These are phyloP conservation scores for Enteromius unitaeniatus DNA, from an alignment of 2,797 vertebrate species.

Conservation along the genomic window DNA sequence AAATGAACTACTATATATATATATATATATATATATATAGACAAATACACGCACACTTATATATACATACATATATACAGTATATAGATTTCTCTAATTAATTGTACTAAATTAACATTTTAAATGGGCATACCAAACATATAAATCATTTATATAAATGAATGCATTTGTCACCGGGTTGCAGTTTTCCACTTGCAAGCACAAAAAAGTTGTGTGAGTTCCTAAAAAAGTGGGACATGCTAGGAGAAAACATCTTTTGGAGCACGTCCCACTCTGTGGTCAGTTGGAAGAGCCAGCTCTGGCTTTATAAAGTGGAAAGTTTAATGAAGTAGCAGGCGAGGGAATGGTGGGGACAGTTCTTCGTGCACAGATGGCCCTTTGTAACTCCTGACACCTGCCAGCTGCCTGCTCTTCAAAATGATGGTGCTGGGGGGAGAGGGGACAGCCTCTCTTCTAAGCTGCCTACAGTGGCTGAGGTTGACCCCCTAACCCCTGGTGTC, in stretches of 20 bases:
- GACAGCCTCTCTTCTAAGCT: constrained; percentile 83
- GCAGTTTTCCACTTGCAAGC: neutral
- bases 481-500: constrained; percentile 83
- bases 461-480: constrained; percentile 78
- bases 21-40: too few relatives aligned
- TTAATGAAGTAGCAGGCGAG: constrained; percentile 85
- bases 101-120: neutral
- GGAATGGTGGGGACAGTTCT: constrained; percentile 83
- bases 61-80: too few relatives aligned
- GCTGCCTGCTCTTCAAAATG: constrained; percentile 84
- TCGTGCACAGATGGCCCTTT: constrained; percentile 97
- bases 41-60: too few relatives aligned
- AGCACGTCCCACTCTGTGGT: constrained; percentile 72
- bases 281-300: constrained; percentile 65
- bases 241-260: constrained; percentile 38
- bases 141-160: neutral
- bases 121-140: neutral
- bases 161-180: neutral
- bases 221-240: constrained; percentile 41
- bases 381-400: constrained; percentile 98
- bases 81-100: neutral
- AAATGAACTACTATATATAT: too few relatives aligned
- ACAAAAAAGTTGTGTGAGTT: constrained; percentile 17
- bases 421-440: constrained; percentile 74
- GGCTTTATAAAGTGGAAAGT: constrained; percentile 80